Evolutionary conservation across 2,113 vertebrate genomes (phyloP).

Genomic region (Hyla sarda): DNA sequence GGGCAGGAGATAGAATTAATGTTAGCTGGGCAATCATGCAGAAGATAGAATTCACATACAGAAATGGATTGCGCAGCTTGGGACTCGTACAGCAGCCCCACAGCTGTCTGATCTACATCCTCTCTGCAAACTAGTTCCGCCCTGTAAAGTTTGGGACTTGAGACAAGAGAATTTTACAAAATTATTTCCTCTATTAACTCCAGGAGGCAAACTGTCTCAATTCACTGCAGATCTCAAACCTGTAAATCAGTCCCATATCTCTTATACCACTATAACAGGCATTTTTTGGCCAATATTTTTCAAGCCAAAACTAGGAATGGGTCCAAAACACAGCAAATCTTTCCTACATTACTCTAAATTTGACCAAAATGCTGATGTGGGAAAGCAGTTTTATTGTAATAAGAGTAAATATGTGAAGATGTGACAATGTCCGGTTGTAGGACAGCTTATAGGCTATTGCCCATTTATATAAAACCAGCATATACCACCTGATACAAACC

Average conservation of each 20-base stretch:
- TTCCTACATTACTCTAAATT: too few species aligned
- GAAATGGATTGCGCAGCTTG: neutral
- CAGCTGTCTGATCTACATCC: slow-evolving; percentile 22
- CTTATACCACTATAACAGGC: too few species aligned
- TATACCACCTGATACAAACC: neutral
- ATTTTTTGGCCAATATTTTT: too few species aligned
- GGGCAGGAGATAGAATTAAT: neutral
- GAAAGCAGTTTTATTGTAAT: neutral
- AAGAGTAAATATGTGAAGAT: slow-evolving; percentile 2
- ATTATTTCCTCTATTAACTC: neutral
- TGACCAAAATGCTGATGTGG: too few species aligned
- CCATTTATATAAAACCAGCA: neutral
- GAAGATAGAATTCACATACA: neutral
- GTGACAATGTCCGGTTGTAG: neutral
- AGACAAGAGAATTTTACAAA: neutral
- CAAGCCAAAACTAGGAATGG: too few species aligned
- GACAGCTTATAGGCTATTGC: neutral
- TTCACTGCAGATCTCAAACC: neutral
- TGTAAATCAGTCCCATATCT: neutral
- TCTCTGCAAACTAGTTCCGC: slow-evolving; percentile 51
- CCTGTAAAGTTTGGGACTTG: slow-evolving; percentile 9
- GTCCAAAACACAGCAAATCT: too few species aligned
- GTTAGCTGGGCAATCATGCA: slow-evolving; percentile 13
- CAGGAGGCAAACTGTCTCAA: neutral
- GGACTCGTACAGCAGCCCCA: neutral